phyloP scores from a whole-genome alignment of 2,113 vertebrate genomes.

The Carlito syrichta region DNA sequence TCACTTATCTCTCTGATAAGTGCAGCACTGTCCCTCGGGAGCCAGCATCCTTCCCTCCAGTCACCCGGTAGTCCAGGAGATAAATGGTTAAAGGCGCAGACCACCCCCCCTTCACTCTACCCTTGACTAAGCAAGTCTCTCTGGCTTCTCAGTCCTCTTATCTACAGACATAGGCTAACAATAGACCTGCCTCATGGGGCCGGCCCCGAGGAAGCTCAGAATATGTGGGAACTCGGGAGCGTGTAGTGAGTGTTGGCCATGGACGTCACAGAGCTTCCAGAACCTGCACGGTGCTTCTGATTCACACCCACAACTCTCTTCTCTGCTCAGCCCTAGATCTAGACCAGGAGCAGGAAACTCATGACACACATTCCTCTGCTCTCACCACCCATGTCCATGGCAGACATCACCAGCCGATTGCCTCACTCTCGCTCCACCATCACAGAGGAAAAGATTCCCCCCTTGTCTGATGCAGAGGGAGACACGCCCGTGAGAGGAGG shows the following conservation, averaged over 20 bases:
- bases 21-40: not conserved
- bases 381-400: fast-evolving
- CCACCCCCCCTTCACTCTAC: not conserved
- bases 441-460: no score
- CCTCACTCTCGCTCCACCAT: not conserved
- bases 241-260: no score
- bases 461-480: no score
- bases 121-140: not conserved
- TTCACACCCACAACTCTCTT: not conserved
- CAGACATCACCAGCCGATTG: not conserved
- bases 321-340: not conserved
- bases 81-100: not conserved
- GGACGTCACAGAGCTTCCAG: not conserved
- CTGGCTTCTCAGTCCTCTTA: not conserved
- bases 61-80: not conserved
- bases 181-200: not conserved
- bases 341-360: not conserved
- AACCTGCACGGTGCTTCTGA: not conserved
- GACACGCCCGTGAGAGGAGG: no score
- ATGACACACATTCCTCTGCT: fast-evolving
- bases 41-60: not conserved
- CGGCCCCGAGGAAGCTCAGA: not conserved
- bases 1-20: not conserved
- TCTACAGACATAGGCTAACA: not conserved
- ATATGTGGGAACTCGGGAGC: not conserved